These are phyloP conservation scores for Panulirus ornatus DNA, from an alignment of 1,140 invertebrate genomes.

Conservation along the genomic window DNA sequence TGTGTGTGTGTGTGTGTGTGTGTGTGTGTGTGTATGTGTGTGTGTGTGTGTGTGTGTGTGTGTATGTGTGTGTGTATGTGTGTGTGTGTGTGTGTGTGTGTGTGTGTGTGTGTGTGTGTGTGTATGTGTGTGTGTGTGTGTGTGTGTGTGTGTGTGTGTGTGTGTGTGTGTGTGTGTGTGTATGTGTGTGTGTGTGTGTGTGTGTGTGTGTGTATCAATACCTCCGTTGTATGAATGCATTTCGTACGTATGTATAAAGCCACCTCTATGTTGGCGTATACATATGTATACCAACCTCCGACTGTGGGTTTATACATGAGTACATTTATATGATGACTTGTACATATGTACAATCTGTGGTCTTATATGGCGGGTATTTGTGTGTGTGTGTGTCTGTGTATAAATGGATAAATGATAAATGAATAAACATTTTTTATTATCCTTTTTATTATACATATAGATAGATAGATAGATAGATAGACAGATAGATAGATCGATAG, in stretches of 20 bases:
- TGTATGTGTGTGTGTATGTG: too few species aligned
- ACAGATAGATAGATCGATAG: too few species aligned
- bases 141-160: conserved; percentile 29
- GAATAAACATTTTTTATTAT: too few species aligned
- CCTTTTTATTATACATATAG: too few species aligned
- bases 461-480: too few species aligned
- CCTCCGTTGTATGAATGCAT: background rate
- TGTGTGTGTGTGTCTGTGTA: conserved; percentile 7
- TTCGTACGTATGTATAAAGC: background rate
- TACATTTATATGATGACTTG: background rate
- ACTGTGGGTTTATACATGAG: background rate
- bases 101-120: background rate
- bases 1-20: too few species aligned
- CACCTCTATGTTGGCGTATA: background rate
- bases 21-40: too few species aligned
- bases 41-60: too few species aligned
- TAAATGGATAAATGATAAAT: background rate
- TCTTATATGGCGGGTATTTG: too few species aligned
- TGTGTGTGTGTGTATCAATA: background rate
- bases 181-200: background rate
- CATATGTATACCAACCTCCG: background rate
- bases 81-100: background rate
- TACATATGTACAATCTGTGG: too few species aligned
- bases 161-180: conserved; percentile 7
- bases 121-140: background rate